Evolutionary conservation across 2,888 invertebrate genomes (phyloP).

Genomic region (Tenthredo livida): DNA sequence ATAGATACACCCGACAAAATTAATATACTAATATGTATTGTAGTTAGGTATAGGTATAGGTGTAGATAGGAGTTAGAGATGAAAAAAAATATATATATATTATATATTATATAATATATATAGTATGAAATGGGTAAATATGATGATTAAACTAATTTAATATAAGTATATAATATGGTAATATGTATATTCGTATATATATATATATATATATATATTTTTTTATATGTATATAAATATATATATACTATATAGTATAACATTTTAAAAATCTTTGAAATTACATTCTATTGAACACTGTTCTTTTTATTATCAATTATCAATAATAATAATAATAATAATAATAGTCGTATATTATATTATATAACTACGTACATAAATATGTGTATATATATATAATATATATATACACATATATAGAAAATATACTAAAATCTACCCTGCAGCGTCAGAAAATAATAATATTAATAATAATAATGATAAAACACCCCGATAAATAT

Average conservation of each 20-base stretch:
- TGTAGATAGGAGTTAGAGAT: background rate
- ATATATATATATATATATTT: background rate
- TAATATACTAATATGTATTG: too few relatives aligned
- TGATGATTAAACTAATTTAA: background rate
- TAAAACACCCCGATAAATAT: too few relatives aligned
- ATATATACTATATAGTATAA: too few relatives aligned
- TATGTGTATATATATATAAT: too few relatives aligned
- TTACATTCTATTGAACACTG: conserved; percentile 48
- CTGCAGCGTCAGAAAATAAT: conserved; percentile 10
- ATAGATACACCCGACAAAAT: too few relatives aligned
- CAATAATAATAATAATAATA: conserved; percentile 64
- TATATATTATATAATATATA: too few relatives aligned
- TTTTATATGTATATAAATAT: background rate
- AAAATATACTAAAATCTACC: conserved; percentile 10
- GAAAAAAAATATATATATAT: too few relatives aligned
- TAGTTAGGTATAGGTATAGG: background rate
- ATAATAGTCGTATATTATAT: conserved; percentile 63
- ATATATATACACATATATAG: conserved; percentile 50
- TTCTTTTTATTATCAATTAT: conserved; percentile 59
- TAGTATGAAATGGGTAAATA: background rate
- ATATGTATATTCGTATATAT: background rate
- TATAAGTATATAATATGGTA: background rate
- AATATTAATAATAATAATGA: too few relatives aligned
- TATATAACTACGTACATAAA: background rate
- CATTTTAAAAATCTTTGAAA: conserved; percentile 4